phyloP scores from a whole-genome alignment of 2,113 vertebrate genomes.

The Brachirus orientalis region DNA sequence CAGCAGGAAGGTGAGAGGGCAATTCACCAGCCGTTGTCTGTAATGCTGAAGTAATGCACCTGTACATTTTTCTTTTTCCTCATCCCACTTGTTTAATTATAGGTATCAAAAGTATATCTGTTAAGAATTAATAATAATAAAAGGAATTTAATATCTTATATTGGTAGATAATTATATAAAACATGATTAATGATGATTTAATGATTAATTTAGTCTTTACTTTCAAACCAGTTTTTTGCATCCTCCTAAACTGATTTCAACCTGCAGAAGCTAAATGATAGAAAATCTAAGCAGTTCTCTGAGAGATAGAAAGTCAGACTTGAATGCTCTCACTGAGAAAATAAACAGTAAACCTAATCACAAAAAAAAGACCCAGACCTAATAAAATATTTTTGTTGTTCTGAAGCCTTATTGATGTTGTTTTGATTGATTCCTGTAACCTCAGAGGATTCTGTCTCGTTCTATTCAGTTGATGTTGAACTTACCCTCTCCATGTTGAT shows the following conservation, averaged over 20 bases:
- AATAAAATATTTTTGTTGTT: neutral
- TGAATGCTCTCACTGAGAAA: neutral
- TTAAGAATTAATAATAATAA: neutral
- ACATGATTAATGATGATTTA: too few species aligned
- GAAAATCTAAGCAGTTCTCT: neutral
- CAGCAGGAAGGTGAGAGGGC: neutral
- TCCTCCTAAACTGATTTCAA: neutral
- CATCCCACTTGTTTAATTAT: neutral
- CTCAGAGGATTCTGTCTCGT: conserved; percentile 6
- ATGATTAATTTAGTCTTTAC: too few species aligned
- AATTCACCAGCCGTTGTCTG: conserved; percentile 4
- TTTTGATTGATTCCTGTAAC: neutral
- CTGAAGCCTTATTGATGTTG: neutral
- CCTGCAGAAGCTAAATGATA: neutral
- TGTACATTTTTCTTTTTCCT: neutral
- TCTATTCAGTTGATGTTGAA: conserved; percentile 12
- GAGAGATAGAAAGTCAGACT: conserved; percentile 8
- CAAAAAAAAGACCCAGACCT: conserved; percentile 2
- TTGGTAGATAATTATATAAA: too few species aligned
- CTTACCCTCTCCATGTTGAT: conserved; percentile 20
- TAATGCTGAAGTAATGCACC: neutral
- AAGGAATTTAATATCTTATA: neutral
- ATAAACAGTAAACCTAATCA: neutral
- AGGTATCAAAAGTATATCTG: conserved; percentile 8
- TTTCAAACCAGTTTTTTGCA: neutral